Base-by-base conservation (phyloP, 2,113 vertebrate species). In the Petroica traversi region DNA sequence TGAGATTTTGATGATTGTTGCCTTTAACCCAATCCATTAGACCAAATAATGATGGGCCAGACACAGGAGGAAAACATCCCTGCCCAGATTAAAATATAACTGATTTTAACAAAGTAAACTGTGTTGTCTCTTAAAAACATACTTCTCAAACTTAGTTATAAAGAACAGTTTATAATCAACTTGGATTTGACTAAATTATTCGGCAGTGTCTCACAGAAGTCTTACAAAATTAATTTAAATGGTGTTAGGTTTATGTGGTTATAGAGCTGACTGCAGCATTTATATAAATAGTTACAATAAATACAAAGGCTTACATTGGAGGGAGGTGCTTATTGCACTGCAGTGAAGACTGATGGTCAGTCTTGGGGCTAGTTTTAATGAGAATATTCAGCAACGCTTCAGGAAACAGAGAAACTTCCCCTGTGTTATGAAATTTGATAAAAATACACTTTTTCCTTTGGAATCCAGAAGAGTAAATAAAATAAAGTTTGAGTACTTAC, bases 211-310 rank as follows among this genome's bases (percentile, higher is more conserved):
- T 92, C 20, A 59, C 74, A 90, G n/a, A 89, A 88, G 34, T 92
- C 85, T 93, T 67, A 74, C 59, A 84, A 86, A 92, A 88, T 92
- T 77, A 95, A 80, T 92, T 88, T 90, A 67, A 92, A 52, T 61
- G 29, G 45, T 20, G 9, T 52, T 83, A 71, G 12, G 23, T 78
- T 96, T 88, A 64, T 45, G 36, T 52, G 48, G 48, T 78, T 77
- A 92, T 73, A 87, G 83, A 92, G 69, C 64, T 75, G 76, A 93
- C 55, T 74, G 46, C 63, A 85, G 55, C 51, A 63, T 64, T 92
- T 93, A 57, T 86, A 86, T 36, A 69, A 94, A 89, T 55, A 88
- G 34, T 55, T 88, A 48, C n/a, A 82, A 80, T 59, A 90, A 93
- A 92, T 52, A 71, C 24, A 74, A 92, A 81, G 57, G 23, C 34